phyloP scores from a whole-genome alignment of 2,113 vertebrate genomes.

The Lepisosteus osseus region DNA sequence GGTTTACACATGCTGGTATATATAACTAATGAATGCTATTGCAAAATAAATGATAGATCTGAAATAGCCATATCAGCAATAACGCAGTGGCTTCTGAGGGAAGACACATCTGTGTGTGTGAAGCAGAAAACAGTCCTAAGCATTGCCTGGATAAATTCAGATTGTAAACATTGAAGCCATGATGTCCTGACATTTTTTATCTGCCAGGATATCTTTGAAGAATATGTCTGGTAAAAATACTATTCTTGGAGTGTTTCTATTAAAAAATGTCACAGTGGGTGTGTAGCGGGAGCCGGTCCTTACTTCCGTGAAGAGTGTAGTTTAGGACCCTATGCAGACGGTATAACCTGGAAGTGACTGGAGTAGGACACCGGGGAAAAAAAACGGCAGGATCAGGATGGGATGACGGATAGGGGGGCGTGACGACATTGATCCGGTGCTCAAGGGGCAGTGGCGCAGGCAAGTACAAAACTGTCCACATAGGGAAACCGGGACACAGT shows the following conservation, averaged over 20 bases:
- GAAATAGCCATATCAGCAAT: constrained; percentile 41
- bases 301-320: no score
- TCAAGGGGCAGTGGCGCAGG: no score
- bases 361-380: no score
- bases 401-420: no score
- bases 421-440: no score
- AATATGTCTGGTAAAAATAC: not conserved
- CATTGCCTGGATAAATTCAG: not conserved
- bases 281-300: no score
- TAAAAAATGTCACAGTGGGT: not conserved
- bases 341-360: no score
- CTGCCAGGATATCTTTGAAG: not conserved
- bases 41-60: constrained; percentile 24
- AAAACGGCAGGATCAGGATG: no score
- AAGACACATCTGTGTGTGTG: constrained; percentile 19
- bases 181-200: not conserved
- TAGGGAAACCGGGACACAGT: no score
- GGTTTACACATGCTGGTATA: constrained; percentile 9
- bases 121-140: not conserved
- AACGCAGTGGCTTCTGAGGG: constrained; percentile 18
- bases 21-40: constrained; percentile 37
- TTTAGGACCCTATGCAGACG: no score
- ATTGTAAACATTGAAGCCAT: not conserved
- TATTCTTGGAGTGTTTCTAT: not conserved
- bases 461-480: no score